phyloP scores from a whole-genome alignment of 2,797 vertebrate genomes.

The Sebastes taczanowskii region DNA sequence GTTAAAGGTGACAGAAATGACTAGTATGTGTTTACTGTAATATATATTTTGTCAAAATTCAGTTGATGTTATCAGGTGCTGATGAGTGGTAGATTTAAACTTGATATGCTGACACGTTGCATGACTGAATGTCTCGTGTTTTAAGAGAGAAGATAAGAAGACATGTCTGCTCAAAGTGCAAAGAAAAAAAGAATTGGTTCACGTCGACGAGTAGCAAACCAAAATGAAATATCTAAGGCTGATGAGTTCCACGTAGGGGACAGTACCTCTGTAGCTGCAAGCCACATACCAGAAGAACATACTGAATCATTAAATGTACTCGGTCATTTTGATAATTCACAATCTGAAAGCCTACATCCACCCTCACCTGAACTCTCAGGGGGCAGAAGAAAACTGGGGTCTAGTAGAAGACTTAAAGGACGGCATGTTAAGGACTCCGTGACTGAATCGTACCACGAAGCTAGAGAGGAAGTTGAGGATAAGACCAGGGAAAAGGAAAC shows the following conservation, averaged over 20 bases:
- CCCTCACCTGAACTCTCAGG: conserved; percentile 11
- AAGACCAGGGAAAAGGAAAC: not conserved
- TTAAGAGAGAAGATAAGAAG: conserved; percentile 44
- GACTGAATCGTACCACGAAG: conserved; percentile 13
- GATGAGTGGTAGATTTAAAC: not conserved
- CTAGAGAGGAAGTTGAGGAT: conserved; percentile 43
- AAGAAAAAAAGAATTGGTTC: conserved; percentile 75
- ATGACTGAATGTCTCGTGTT: conserved; percentile 37
- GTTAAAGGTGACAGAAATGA: not conserved
- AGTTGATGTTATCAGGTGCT: not conserved
- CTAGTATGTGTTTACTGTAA: not conserved
- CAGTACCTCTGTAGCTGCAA: not conserved
- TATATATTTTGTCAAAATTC: not conserved
- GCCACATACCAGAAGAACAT: not conserved
- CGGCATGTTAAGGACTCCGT: conserved; percentile 12
- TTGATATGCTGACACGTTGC: not conserved
- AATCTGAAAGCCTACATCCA: conserved; percentile 6
- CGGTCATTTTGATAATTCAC: conserved; percentile 7
- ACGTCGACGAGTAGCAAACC: conserved; percentile 30
- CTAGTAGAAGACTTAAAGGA: conserved; percentile 59
- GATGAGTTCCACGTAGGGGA: not conserved
- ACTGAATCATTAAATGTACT: conserved; percentile 5
- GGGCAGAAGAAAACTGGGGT: conserved; percentile 76
- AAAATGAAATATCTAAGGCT: conserved; percentile 4
- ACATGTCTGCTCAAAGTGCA: conserved; percentile 67